A percentile compares a stretch with the other conserved stretches of the same genome.
Conservation (phyloP, 1,140 invertebrate species). For the Psix sp. region DNA sequence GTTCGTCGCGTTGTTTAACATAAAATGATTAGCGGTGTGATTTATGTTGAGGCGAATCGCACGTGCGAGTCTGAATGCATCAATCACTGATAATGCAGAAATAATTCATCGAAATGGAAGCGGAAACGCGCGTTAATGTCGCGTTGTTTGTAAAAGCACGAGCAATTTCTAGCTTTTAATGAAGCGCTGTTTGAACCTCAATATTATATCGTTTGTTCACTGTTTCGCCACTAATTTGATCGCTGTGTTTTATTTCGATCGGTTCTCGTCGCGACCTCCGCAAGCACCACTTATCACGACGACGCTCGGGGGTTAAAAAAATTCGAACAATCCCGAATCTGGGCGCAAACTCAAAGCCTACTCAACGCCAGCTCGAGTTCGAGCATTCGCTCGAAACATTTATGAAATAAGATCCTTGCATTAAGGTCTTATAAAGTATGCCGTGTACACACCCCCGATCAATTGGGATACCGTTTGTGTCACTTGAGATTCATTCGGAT, state of each 20-base stretch:
- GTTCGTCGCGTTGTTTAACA: too few relatives aligned
- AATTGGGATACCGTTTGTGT: conserved; percentile 12
- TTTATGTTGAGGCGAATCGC: conserved; percentile 11
- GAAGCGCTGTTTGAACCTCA: not conserved
- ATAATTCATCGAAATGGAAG: conserved; percentile 22
- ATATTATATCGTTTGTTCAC: too few relatives aligned
- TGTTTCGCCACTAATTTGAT: too few relatives aligned
- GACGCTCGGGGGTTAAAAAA: too few relatives aligned
- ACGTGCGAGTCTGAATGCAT: conserved; percentile 23
- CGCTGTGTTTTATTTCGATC: too few relatives aligned
- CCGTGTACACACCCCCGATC: not conserved
- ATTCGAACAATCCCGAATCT: too few relatives aligned
- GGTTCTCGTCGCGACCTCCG: too few relatives aligned
- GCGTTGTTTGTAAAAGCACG: not conserved
- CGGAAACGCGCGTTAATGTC: conserved; percentile 7
- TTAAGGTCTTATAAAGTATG: conserved; percentile 1
- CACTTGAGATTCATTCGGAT: conserved; percentile 20
- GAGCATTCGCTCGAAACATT: too few relatives aligned
- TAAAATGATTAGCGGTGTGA: conserved; percentile 21
- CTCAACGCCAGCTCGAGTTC: too few relatives aligned
- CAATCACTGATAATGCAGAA: conserved; percentile 25
- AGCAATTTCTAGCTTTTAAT: not conserved
- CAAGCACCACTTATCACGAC: too few relatives aligned
- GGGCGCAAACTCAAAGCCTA: too few relatives aligned
- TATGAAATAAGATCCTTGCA: conserved; percentile 3